Evolutionary conservation across 1,140 invertebrate genomes (phyloP), one percentile per base, ranked within the genome.

Genomic region (Harpegnathos saltator): DNA sequence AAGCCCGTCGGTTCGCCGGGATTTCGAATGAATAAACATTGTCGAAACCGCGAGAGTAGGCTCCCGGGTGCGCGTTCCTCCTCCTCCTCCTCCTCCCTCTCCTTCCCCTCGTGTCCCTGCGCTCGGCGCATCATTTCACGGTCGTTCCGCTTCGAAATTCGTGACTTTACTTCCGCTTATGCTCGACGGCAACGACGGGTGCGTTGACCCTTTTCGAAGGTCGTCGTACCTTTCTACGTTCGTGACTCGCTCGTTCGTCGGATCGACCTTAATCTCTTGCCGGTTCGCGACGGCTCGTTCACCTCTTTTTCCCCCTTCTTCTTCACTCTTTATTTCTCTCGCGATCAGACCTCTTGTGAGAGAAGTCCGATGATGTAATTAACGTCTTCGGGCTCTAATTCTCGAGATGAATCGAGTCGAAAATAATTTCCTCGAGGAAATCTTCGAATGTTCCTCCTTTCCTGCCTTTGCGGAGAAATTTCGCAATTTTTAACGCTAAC

Each of bases 131-230:
- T 69, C 63, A 44, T 24, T 86, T 87, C 86, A 87, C 73, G 85
- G 82, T 88, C 86, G 85, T 88, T 88, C 86, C 82, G 86, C 73
- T 87, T 61, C 85, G 85, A 88, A 88, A 88, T 87, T 86, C 82
- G 86, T 84, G 85, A 86, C 82, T 71, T 71, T 65, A 56, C 86
- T 88, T 88, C 85, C 86, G 86, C 22, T 81, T 87, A 88, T 82
- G 54, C 69, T 81, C 9, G 62, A 58, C 82, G 59, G 61, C 68
- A 9, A 54, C 33, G n/a, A 48, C 44, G 66, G 87, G 86, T 85
- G 59, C 86, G 83, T 87, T 88, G 86, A 88, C 82, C 86, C 72
- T 88, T 88, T 88, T 88, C 85, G 86, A 87, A 85, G 86, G 83
- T 87, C 86, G 86, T 88, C 86, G 83, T 78, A 87, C 83, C 86